Base-by-base conservation (phyloP, 2,797 vertebrate species). In the Myotis pilosus region DNA sequence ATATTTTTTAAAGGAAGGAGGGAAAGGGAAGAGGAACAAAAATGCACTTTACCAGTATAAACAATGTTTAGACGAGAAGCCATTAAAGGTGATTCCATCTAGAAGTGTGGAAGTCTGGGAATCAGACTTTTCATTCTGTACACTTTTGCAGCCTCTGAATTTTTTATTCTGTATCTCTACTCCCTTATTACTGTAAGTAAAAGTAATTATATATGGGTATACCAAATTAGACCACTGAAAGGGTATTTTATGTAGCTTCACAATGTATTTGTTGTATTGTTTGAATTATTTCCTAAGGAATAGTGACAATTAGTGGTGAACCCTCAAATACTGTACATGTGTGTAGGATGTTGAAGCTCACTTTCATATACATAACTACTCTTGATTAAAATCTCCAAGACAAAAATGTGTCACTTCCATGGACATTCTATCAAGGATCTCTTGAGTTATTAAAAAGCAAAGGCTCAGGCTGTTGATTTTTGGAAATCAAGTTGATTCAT, bases 351-450 rank as follows among this genome's bases (percentile, higher is more conserved):
- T 80, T 17, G 85, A 4, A 25, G 55, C 60, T 84, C 60, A 51
- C 23, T 84, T 81, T 62, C 12, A 10, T 55, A 38, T 72, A 36
- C 17, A 33, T 68, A 89, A 23, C 44, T 89, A 36, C 41, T 74
- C 74, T 85, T 84, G 30, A 94, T 83, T 75, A 93, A 91, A 90
- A 94, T 60, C 71, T 85, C 49, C 62, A 94, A 28, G 38, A 84
- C 19, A 74, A 86, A 86, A 57, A 79, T 33, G 6, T 72, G 53
- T 69, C 41, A 62, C n/a, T 95, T 30, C 47, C 51, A 55, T 19
- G 23, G 15, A 9, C 71, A 66, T 81, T 87, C 91, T 82, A 41
- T 41, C 83, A 91, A 89, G n/a, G 30, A 81, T 55, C 38, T 89
- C 51, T 69, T 83, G 72, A 87, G n/a, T 66, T 49, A 82, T 71